Evolutionary conservation across 2,888 invertebrate genomes (phyloP).

Genomic region (Drosophila formosana): DNA sequence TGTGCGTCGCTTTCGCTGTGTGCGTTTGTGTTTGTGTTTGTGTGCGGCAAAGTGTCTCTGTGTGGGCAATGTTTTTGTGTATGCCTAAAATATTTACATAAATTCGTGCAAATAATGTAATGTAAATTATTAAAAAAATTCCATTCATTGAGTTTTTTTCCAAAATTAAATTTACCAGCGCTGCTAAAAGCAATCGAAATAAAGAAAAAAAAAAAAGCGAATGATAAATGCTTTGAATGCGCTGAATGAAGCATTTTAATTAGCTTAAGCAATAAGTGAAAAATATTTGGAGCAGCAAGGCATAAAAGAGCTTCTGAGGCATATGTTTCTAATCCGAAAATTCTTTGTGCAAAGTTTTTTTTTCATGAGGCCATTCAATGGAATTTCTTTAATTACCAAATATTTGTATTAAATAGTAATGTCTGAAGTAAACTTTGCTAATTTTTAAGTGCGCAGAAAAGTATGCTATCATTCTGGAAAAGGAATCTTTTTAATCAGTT

Average conservation of each 20-base stretch:
- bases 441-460: background rate
- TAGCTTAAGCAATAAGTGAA: constrained; percentile 5
- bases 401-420: no score
- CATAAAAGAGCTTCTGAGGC: background rate
- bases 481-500: background rate
- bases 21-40: constrained; percentile 17
- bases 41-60: constrained; percentile 12
- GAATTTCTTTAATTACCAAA: no score
- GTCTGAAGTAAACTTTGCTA: no score
- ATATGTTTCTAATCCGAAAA: background rate
- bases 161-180: constrained; percentile 43
- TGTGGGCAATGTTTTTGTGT: constrained; percentile 18
- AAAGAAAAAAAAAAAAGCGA: background rate
- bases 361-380: no score
- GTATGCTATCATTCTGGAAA: background rate
- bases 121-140: constrained; percentile 58
- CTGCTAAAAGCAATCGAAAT: constrained; percentile 2
- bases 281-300: background rate
- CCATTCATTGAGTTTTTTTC: constrained; percentile 15
- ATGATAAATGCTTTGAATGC: background rate
- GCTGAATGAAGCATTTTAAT: constrained; percentile 1
- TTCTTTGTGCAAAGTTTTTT: background rate
- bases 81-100: constrained; percentile 54
- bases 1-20: constrained; percentile 16
- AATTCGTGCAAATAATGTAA: constrained; percentile 62